phyloP scores from a whole-genome alignment of 2,113 vertebrate species.

The Nibea albiflora region DNA sequence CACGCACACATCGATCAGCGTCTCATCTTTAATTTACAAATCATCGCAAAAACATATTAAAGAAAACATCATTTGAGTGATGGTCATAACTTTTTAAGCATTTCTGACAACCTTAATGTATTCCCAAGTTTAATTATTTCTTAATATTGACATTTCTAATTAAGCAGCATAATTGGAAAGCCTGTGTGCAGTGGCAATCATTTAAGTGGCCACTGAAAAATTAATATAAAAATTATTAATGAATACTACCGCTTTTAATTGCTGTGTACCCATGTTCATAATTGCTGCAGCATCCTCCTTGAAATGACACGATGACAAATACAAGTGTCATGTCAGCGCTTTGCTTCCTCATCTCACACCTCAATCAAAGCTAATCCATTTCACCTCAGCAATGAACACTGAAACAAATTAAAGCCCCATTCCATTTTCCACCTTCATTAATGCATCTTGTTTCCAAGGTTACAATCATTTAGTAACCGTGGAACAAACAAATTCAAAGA shows the following conservation, averaged over 20 bases:
- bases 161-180: conserved; percentile 85
- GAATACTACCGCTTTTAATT: conserved; percentile 85
- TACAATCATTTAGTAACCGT: conserved; percentile 78
- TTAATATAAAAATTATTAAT: conserved; percentile 87
- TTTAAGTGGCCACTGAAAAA: conserved; percentile 81
- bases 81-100: conserved; percentile 72
- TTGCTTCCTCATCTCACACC: conserved; percentile 79
- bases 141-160: conserved; percentile 89
- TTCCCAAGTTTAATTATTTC: conserved; percentile 84
- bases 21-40: conserved; percentile 65
- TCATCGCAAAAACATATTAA: conserved; percentile 65
- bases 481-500: conserved; percentile 73
- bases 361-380: conserved; percentile 85
- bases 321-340: conserved; percentile 84
- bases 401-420: conserved; percentile 83
- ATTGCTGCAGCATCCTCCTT: conserved; percentile 83
- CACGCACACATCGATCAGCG: conserved; percentile 54
- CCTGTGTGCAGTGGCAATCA: conserved; percentile 81
- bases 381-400: conserved; percentile 76
- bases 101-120: conserved; percentile 82
- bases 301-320: conserved; percentile 86
- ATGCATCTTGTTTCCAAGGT: conserved; percentile 81
- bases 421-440: conserved; percentile 84
- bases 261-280: conserved; percentile 82
- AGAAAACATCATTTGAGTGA: conserved; percentile 72